Evolutionary conservation across 2,888 invertebrate species (phyloP), one percentile per base, ranked within the genome.

Genomic region (Pseudolycoriella hygida): DNA sequence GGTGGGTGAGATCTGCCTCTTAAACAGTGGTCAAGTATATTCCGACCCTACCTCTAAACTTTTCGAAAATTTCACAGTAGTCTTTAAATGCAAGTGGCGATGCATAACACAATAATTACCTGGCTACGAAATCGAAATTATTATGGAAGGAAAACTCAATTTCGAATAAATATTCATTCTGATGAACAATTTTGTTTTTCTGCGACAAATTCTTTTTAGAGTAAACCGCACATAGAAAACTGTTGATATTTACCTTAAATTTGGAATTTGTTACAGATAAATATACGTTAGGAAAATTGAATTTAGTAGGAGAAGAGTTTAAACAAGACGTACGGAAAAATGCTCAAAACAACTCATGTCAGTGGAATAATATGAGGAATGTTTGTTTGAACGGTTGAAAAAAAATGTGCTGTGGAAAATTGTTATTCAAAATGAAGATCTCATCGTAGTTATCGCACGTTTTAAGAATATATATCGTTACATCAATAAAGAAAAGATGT

Each of bases 181-280:
- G n/a, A 25, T 25, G 8, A 25, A 25, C 25, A 25, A 25, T 25
- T 25, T 25, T 25, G n/a, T n/a, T 25, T 25, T 4, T 25, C 8
- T 25, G 8, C 4, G 8, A 25, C 25, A 25, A 25, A 25, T 25
- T 25, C 25, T 25, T 25, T 25, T 4, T 25, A 25, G 25, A 25
- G 8, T 25, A 25, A 25, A 25, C 25, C 25, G 25, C 25, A 25
- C 25, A 25, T 25, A 8, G 40, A 40, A 40, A 40, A 40, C 40
- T 40, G 40, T 40, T 40, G 40, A 40, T 40, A 40, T 40, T 40
- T 40, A 40, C 40, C 40, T 40, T 17, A 8, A n/a, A 40, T 25
- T 18, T 18, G 14, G 17, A 15, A 40, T 40, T 8, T 40, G 19
- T 40, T 37, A 40, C 17, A 40, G 8, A 17, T 18, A 40, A 12